Conservation (phyloP, 1,140 invertebrate species). For the Drosophila prosaltans region DNA sequence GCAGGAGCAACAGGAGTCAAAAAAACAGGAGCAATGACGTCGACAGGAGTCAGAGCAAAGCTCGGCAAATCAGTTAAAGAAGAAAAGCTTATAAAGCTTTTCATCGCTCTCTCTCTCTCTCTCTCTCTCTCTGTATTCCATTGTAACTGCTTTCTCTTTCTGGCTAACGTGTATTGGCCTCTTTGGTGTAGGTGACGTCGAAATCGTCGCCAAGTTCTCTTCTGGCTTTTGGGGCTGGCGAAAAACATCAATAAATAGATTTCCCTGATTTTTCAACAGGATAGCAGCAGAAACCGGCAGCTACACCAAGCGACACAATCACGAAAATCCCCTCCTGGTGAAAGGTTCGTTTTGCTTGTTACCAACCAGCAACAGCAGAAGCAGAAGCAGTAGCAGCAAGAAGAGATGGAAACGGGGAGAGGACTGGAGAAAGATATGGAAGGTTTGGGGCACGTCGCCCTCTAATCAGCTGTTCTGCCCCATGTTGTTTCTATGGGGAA, state of each 20-base stretch:
- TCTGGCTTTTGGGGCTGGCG: slow-evolving; percentile 30
- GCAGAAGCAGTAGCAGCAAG: not conserved
- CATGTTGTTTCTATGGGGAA: no score
- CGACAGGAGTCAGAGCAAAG: slow-evolving; percentile 40
- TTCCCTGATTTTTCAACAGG: slow-evolving; percentile 83
- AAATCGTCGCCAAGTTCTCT: not conserved
- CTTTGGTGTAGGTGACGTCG: slow-evolving; percentile 11
- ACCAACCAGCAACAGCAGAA: not conserved
- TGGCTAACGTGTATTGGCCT: not conserved
- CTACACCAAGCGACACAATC: slow-evolving; percentile 13
- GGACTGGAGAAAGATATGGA: not conserved
- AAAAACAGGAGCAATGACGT: slow-evolving; percentile 73
- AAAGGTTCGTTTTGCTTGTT: slow-evolving; percentile 30
- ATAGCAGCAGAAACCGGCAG: slow-evolving; percentile 67
- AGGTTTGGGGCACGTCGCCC: slow-evolving; percentile 12
- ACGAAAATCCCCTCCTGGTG: not conserved
- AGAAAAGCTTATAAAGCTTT: slow-evolving; percentile 18
- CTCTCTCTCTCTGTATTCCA: not conserved
- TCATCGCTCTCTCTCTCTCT: not conserved
- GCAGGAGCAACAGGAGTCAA: slow-evolving; percentile 54
- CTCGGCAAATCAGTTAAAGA: not conserved
- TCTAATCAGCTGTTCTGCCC: slow-evolving; percentile 35
- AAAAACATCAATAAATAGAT: slow-evolving; percentile 83
- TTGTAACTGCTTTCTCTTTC: slow-evolving; percentile 19
- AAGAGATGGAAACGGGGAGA: not conserved